Conservation (phyloP, 1,140 invertebrate genomes). For the Akabosia matsudoensis region DNA sequence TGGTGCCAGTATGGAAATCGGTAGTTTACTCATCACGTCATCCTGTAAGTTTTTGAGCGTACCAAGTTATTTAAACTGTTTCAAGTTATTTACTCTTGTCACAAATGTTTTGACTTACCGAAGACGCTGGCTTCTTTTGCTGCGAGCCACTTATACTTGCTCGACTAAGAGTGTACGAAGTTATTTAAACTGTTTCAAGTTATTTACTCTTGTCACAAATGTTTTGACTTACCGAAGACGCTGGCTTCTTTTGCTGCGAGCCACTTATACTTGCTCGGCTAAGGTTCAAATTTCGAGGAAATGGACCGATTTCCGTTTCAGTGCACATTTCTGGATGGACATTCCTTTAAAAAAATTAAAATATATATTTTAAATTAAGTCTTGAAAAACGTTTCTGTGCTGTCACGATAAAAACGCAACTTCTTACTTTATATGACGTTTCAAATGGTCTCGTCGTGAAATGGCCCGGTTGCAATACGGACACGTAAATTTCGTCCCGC, state of each 20-base stretch:
- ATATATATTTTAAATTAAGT: neutral
- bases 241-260: neutral
- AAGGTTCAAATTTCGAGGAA: neutral
- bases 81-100: too few relatives aligned
- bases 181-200: too few relatives aligned
- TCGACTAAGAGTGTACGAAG: too few relatives aligned
- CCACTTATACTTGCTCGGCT: neutral
- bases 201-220: too few relatives aligned
- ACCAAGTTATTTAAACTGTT: too few relatives aligned
- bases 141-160: neutral
- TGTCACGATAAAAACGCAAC: neutral
- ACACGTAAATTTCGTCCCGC: conserved; percentile 38
- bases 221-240: neutral
- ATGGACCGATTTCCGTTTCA: conserved; percentile 17
- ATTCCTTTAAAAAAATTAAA: neutral
- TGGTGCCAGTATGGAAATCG: neutral
- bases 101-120: neutral
- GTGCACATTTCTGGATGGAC: conserved; percentile 26
- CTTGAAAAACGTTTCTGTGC: neutral
- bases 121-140: neutral
- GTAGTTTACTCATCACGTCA: neutral
- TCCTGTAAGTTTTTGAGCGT: neutral
- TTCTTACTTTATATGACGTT: conserved; percentile 30
- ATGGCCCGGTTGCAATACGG: conserved; percentile 30
- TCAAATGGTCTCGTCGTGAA: conserved; percentile 33